Evolutionary conservation across 2,888 invertebrate genomes (phyloP).

Genomic region (Glyphotaelius pellucidus): DNA sequence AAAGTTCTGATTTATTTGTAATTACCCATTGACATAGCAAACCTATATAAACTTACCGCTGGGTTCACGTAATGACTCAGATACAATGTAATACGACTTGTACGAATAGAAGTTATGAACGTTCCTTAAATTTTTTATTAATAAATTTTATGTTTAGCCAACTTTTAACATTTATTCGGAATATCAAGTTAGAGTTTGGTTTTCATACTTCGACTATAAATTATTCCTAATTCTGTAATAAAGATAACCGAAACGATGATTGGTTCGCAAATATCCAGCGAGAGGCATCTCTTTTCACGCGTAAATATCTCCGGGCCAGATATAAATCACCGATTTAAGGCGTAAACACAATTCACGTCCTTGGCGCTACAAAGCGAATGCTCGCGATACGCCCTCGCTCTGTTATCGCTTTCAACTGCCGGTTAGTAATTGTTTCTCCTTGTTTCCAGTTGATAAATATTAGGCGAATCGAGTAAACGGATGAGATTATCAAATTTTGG

Average conservation of each 20-base stretch:
- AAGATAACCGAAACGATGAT: background rate
- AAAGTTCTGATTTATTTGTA: no score
- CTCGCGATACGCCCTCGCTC: conserved; percentile 2
- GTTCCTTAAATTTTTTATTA: no score
- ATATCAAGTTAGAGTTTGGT: background rate
- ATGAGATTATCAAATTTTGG: conserved; percentile 47
- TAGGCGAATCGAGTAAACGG: conserved; percentile 53
- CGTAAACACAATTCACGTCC: conserved; percentile 24
- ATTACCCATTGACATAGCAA: no score
- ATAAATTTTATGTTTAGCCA: background rate
- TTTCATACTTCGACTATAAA: background rate
- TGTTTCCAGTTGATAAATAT: conserved; percentile 63
- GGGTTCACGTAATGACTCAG: no score
- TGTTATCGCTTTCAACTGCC: conserved; percentile 42
- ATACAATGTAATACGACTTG: no score
- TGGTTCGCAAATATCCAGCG: background rate
- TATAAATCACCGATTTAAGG: conserved; percentile 9
- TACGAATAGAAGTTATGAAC: no score
- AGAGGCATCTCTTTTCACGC: background rate
- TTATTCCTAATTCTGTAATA: background rate
- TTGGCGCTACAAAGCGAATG: conserved; percentile 3
- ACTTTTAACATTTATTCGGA: background rate
- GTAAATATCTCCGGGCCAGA: background rate
- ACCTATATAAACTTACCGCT: no score
- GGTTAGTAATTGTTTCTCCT: conserved; percentile 60